Conservation (phyloP, 2,888 invertebrate genomes). For the Lydus trimaculatus region DNA sequence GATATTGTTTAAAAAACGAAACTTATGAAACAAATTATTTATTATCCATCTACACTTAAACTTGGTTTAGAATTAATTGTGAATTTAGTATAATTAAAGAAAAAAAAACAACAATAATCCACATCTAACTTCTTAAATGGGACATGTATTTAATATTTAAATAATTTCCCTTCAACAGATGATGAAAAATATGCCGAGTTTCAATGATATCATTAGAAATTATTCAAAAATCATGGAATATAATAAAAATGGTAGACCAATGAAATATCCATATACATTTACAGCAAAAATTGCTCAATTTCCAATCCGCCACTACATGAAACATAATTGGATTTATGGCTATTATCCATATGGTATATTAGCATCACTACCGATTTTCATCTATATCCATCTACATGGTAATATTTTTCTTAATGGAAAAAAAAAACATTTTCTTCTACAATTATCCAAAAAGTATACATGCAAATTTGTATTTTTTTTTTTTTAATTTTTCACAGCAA, state of each 20-base stretch:
- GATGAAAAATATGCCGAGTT: neutral
- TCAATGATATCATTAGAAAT: too few species aligned
- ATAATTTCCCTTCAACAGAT: neutral
- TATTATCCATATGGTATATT: slow-evolving; percentile 57
- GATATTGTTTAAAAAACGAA: too few species aligned
- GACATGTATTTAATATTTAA: neutral
- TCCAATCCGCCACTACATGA: slow-evolving; percentile 62
- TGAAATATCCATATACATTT: slow-evolving; percentile 69
- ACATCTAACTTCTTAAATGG: neutral
- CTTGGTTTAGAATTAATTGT: too few species aligned
- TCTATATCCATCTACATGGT: slow-evolving; percentile 61
- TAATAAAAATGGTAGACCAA: slow-evolving; percentile 49
- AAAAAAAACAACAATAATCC: too few species aligned
- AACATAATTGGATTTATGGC: slow-evolving; percentile 62
- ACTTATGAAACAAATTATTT: too few species aligned
- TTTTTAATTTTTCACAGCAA: slow-evolving; percentile 56
- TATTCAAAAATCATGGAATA: neutral
- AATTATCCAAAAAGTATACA: too few species aligned
- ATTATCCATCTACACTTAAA: too few species aligned
- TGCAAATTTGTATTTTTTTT: too few species aligned
- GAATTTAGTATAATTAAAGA: too few species aligned
- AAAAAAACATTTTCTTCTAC: too few species aligned
- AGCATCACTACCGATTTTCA: slow-evolving; percentile 60
- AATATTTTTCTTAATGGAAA: slow-evolving; percentile 46
- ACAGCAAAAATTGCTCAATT: slow-evolving; percentile 66